Base-by-base conservation (phyloP, 2,797 vertebrate genomes). In the Artibeus jamaicensis region DNA sequence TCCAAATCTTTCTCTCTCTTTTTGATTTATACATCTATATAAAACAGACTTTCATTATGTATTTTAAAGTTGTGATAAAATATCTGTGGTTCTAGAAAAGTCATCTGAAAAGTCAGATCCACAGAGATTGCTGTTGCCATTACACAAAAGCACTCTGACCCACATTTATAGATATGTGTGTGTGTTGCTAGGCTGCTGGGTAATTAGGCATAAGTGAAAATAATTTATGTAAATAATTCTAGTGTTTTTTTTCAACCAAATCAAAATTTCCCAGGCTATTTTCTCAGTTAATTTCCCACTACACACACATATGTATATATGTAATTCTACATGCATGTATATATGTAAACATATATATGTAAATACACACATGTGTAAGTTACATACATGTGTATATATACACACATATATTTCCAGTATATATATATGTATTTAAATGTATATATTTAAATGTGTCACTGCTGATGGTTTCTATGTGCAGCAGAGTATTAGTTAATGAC, bases 21-120 rank as follows among this genome's bases (percentile, higher is more conserved):
- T 74, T 34, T 39, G 67, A 39, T 70, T 22, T 39, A 39, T 67
- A 59, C 83, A 57, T n/a, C 29, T 70, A 2, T 46, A 9, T 9
- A 5, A 77, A 48, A 44, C 24, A 55, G 55, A 44, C n/a, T 71
- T 92, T 83, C 37, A 53, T 32, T 71, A 8, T 79, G 83, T 70
- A 39, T 71, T 94, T 94, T 90, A 57, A 90, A 65, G 24, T 65
- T 94, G 15, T 71, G 37, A 50, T 81, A n/a, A 82, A 85, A 73
- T 93, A 55, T 16, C 42, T 94, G 5, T 71, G 29, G 1, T 26
- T 84, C 89, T 86, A 77, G n/a, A 29, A 68, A 34, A 50, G 15
- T 79, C 89, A 94, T 53, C 26, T 39, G 24, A 93, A 87, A 85
- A 50, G 57, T 57, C 10, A 82, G 37, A 12, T 76, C 15, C 11